These are phyloP conservation scores for Hippopotamus amphibius DNA, from an alignment of 2,113 vertebrate genomes.

Conservation along the genomic window DNA sequence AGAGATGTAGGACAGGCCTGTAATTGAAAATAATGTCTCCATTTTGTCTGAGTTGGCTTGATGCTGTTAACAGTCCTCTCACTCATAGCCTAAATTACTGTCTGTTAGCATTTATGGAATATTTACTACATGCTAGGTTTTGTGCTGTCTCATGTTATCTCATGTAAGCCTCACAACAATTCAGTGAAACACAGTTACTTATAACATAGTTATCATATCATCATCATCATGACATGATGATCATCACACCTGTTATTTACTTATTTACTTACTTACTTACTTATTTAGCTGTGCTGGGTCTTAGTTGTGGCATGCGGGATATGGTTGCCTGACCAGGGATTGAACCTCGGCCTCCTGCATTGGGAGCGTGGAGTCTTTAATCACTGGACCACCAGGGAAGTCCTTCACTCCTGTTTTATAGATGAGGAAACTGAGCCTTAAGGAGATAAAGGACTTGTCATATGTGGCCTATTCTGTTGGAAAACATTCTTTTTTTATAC, in stretches of 20 bases:
- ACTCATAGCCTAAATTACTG: neutral
- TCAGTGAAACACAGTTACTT: neutral
- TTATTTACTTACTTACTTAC: no score
- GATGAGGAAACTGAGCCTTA: neutral
- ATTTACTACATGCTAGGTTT: neutral
- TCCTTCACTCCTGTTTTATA: neutral
- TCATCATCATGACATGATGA: neutral
- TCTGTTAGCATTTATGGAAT: neutral
- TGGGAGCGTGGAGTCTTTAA: no score
- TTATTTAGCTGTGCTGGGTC: no score
- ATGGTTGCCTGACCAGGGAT: no score
- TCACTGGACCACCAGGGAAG: no score
- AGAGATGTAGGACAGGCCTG: neutral
- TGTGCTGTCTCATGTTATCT: neutral
- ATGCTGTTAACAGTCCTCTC: neutral
- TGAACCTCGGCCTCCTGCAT: no score
- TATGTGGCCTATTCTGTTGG: neutral
- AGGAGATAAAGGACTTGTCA: neutral
- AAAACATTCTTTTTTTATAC: neutral
- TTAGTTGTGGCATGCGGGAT: no score
- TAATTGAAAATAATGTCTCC: constrained; percentile 8
- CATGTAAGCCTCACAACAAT: neutral
- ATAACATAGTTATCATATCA: neutral
- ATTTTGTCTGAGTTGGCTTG: constrained; percentile 43
- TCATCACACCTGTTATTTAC: neutral